phyloP scores from a whole-genome alignment of 2,113 vertebrate genomes.

The Butastur rufipennis region DNA sequence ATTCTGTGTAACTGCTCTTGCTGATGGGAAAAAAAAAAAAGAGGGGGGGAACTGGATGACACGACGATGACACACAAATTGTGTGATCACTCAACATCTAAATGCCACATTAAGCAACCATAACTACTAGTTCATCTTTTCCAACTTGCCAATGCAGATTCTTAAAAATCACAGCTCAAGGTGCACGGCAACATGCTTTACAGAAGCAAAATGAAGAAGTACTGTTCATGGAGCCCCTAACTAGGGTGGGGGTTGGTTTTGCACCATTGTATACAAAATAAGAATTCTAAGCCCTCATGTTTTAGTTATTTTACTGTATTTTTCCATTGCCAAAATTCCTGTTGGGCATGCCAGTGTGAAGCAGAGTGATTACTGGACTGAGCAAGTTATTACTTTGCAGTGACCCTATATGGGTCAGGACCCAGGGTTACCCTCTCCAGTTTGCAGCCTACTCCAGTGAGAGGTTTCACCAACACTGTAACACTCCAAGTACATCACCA shows the following conservation, averaged over 20 bases:
- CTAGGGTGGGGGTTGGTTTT: fast-evolving
- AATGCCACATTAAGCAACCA: background rate
- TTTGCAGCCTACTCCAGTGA: background rate
- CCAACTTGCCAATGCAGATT: background rate
- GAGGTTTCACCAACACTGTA: background rate
- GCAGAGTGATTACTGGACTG: background rate
- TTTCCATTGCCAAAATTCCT: background rate
- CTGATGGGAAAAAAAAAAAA: background rate
- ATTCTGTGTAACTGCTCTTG: background rate
- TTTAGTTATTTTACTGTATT: background rate
- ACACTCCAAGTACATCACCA: background rate
- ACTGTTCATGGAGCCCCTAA: background rate
- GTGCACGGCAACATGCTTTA: background rate
- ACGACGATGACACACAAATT: background rate
- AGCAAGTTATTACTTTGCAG: background rate
- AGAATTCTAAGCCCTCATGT: background rate
- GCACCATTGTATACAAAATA: background rate
- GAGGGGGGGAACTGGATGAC: too few species aligned
- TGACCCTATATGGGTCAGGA: background rate
- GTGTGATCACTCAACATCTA: background rate
- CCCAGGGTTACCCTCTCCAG: too few species aligned
- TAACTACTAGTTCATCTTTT: background rate
- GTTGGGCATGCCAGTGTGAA: background rate
- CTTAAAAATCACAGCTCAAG: background rate
- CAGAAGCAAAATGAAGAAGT: background rate